These are phyloP conservation scores for Euthynnus affinis DNA, from an alignment of 2,797 vertebrate species.

Conservation along the genomic window DNA sequence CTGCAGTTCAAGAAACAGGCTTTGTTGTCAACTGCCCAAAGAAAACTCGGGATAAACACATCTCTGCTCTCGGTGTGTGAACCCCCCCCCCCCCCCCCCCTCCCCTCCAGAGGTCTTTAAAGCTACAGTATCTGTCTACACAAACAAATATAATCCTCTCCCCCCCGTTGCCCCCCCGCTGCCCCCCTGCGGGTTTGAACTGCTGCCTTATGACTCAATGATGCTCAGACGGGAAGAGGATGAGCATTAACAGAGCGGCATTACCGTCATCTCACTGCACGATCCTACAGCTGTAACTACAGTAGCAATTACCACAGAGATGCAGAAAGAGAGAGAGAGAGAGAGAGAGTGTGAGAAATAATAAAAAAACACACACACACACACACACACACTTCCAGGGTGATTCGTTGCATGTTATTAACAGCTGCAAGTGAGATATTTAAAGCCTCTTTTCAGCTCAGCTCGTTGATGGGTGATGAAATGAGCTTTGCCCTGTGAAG, in stretches of 20 bases:
- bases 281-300: slow-evolving; percentile 39
- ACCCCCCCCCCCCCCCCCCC: no score
- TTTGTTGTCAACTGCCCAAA: slow-evolving; percentile 36
- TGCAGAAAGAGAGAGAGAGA: not conserved
- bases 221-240: slow-evolving; percentile 50
- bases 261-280: slow-evolving; percentile 42
- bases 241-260: slow-evolving; percentile 48
- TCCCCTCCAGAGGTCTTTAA: no score
- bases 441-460: slow-evolving; percentile 74
- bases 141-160: slow-evolving; percentile 55
- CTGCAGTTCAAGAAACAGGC: not conserved
- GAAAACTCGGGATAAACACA: slow-evolving; percentile 33
- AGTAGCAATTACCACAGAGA: slow-evolving; percentile 55
- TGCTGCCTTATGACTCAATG: slow-evolving; percentile 45
- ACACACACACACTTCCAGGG: slow-evolving; percentile 51
- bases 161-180: no score
- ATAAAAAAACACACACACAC: not conserved
- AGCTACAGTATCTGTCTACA: slow-evolving; percentile 40
- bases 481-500: slow-evolving; percentile 62
- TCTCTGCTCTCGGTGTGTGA: slow-evolving; percentile 29
- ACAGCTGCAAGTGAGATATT: slow-evolving; percentile 68
- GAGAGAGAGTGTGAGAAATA: not conserved
- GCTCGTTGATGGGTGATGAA: slow-evolving; percentile 48
- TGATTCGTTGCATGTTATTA: slow-evolving; percentile 57
- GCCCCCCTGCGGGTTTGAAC: slow-evolving; percentile 25